Percentiles rank a stretch among this genome's conserved stretches.
phyloP scores from a whole-genome alignment of 2,113 vertebrate genomes.

The Grammomys dolichurus region DNA sequence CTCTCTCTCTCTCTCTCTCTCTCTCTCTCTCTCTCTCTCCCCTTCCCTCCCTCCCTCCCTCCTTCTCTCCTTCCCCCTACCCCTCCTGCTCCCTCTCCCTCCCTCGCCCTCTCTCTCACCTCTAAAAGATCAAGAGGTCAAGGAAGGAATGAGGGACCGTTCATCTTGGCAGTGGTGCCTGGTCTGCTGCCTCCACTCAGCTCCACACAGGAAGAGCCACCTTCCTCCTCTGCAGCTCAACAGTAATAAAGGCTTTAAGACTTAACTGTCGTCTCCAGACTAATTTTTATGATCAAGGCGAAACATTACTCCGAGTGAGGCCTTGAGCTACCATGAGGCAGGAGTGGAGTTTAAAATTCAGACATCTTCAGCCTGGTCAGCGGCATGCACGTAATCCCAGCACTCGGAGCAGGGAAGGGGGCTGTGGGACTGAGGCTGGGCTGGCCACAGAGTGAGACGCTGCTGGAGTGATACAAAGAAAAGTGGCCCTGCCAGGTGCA shows the following conservation, averaged over 20 bases:
- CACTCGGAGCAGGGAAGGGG: not conserved
- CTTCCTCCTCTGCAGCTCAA: not conserved
- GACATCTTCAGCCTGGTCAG: not conserved
- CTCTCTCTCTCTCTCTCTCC: too few relatives aligned
- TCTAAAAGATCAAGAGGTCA: not conserved
- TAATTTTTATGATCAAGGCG: conserved; percentile 11
- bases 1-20: not conserved
- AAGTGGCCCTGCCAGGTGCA: not conserved
- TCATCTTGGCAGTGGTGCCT: not conserved
- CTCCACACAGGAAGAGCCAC: not conserved
- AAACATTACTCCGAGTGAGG: conserved; percentile 27
- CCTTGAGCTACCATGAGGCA: not conserved
- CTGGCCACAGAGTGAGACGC: not conserved
- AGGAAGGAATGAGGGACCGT: conserved; percentile 41
- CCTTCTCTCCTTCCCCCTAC: too few relatives aligned
- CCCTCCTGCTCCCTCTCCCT: not conserved
- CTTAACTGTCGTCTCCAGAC: conserved; percentile 20
- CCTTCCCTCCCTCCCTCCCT: not conserved
- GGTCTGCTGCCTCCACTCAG: not conserved
- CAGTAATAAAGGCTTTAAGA: not conserved
- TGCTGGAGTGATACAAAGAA: not conserved
- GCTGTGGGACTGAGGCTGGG: not conserved
- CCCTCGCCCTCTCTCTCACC: not conserved
- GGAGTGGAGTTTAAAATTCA: not conserved
- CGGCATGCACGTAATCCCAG: not conserved